Evolutionary conservation across 2,888 invertebrate species (phyloP).

Genomic region (Liodrosophila aerea): DNA sequence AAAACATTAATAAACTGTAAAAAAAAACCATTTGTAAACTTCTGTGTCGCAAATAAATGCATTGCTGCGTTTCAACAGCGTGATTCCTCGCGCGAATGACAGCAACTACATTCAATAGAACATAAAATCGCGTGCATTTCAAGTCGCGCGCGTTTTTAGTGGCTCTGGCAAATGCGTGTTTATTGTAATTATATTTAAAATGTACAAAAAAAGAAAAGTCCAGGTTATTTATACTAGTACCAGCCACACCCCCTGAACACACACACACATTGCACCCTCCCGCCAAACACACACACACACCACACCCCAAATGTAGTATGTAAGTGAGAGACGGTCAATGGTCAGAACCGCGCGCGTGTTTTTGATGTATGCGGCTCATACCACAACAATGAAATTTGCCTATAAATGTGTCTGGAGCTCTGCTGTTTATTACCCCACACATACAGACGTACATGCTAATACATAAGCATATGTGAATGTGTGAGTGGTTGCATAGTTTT

Average conservation of each 20-base stretch:
- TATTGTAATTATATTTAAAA: conserved; percentile 78
- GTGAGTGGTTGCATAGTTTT: conserved; percentile 47
- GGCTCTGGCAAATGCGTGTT: conserved; percentile 71
- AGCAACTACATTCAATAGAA: not conserved
- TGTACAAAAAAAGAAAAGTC: conserved; percentile 14
- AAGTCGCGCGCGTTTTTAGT: conserved; percentile 48
- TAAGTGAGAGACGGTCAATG: conserved; percentile 38
- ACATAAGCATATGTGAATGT: not conserved
- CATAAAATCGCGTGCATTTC: conserved; percentile 49
- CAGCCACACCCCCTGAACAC: conserved; percentile 26
- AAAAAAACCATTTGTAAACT: conserved; percentile 28
- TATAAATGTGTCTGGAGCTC: conserved; percentile 69
- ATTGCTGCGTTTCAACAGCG: conserved; percentile 43
- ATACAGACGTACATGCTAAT: conserved; percentile 2
- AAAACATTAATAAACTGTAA: too few relatives aligned
- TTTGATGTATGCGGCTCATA: conserved; percentile 44
- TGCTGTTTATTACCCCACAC: conserved; percentile 54
- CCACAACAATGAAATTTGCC: conserved; percentile 60
- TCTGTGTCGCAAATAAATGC: conserved; percentile 22
- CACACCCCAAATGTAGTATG: conserved; percentile 4
- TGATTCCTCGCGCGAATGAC: conserved; percentile 39
- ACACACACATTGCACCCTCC: not conserved
- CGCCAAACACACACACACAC: conserved; percentile 12
- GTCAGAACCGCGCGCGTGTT: conserved; percentile 44
- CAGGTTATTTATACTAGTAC: conserved; percentile 56